Conservation (phyloP, 2,888 invertebrate species). For the Geophilus truncorum region DNA sequence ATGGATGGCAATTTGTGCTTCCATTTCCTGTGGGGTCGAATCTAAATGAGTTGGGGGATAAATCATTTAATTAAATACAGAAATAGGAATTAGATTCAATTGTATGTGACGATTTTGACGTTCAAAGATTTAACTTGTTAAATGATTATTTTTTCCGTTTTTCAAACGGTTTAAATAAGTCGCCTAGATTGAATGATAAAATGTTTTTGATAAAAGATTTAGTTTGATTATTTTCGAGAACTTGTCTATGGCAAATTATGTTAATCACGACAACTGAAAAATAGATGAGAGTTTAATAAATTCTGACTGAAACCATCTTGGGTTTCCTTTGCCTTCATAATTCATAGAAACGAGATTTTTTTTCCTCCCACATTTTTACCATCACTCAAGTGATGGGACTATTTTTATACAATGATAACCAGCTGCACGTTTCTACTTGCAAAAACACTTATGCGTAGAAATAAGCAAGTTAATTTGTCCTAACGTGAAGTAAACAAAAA, state of each 20-base stretch:
- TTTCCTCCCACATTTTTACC: not conserved
- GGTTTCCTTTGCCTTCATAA: not conserved
- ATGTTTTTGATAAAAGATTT: not conserved
- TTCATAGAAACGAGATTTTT: slow-evolving; percentile 3
- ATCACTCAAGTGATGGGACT: slow-evolving; percentile 15
- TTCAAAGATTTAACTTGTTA: not conserved
- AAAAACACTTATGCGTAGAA: too few species aligned
- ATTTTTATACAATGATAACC: slow-evolving; percentile 13
- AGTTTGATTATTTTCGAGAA: not conserved
- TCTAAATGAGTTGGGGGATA: slow-evolving; percentile 21
- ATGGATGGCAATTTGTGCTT: not conserved
- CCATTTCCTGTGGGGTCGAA: slow-evolving; percentile 27
- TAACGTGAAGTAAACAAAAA: too few species aligned
- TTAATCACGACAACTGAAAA: not conserved
- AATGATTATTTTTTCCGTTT: not conserved
- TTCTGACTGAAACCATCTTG: slow-evolving; percentile 10
- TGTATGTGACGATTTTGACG: slow-evolving; percentile 19
- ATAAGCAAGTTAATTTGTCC: not conserved
- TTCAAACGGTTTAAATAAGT: not conserved
- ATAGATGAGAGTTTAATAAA: not conserved
- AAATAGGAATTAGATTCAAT: slow-evolving; percentile 5
- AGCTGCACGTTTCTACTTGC: too few species aligned
- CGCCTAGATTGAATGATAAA: not conserved
- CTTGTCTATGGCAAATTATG: not conserved
- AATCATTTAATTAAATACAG: slow-evolving; percentile 27